Evolutionary conservation across 2,113 vertebrate species (phyloP), one percentile per base, ranked within the genome.

Genomic region (Herpetotheres cachinnans): DNA sequence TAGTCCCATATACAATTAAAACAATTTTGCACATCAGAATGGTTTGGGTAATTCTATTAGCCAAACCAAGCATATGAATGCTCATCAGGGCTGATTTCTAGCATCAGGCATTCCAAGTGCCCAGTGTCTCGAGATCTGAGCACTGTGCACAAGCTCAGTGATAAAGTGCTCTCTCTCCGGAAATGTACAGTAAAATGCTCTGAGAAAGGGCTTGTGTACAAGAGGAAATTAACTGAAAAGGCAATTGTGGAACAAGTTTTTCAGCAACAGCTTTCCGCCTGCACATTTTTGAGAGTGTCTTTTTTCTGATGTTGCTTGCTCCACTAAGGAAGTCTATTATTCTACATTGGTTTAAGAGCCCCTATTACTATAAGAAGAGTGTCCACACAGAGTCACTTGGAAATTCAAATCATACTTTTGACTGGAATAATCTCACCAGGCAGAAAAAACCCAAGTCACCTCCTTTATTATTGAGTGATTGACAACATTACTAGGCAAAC

Each of bases 61-160:
- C 56, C 89, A 85, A 79, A n/a, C 61, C 70, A 93, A 46, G 80
- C 19, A 0, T 30, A 5, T 26, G 49, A 87, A 82, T 82, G 73
- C 84, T 96, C 87, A 80, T 85, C 89, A 73, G 81, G 44, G 49
- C 77, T 89, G 89, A 85, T 93, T 70, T 78, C 88, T 54, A 89
- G 55, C 42, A 70, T 21, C 55, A 74, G 29, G 38, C 61, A 38
- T 65, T 87, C 25, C 29, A 49, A 89, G 20, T 3, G 49, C 34
- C 61, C 54, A 58, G 40, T 52, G 22, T 69, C 86, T 85, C 79
- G 73, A 89, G 73, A 76, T 55, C 54, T 7, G 24, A 95, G 82
- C 36, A 1, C 79, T 29, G 38, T 0, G 4, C 65, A 87, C 36
- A 82, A 71, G 65, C 94, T 84, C 40, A 16, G 40, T 6, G 46